Evolutionary conservation across 2,888 invertebrate genomes (phyloP).

Genomic region (Drosophila atroscutellata): DNA sequence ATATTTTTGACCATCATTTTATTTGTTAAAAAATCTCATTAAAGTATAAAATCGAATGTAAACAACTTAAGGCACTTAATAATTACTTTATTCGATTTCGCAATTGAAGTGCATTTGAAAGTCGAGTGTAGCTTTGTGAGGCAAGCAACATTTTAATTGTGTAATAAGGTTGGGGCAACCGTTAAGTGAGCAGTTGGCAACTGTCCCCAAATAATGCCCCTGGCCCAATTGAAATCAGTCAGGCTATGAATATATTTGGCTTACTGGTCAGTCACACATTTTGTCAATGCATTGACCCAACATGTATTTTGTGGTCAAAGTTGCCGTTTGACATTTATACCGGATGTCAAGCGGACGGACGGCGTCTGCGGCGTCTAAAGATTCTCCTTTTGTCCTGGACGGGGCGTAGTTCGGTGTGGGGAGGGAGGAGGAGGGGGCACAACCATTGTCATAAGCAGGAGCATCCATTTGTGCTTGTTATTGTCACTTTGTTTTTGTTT

Average conservation of each 20-base stretch:
- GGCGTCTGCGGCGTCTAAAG: constrained; percentile 53
- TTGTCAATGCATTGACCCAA: constrained; percentile 75
- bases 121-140: not conserved
- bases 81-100: not conserved
- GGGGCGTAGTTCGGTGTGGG: too few species aligned
- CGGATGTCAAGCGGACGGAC: constrained; percentile 70
- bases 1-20: not conserved
- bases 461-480: constrained; percentile 78
- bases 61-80: not conserved
- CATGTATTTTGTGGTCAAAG: constrained; percentile 78
- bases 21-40: not conserved
- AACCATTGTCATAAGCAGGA: constrained; percentile 68
- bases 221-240: constrained; percentile 53
- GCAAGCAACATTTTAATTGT: constrained; percentile 65
- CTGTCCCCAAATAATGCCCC: constrained; percentile 14
- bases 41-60: not conserved
- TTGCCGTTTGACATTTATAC: constrained; percentile 79
- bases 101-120: not conserved
- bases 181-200: constrained; percentile 57
- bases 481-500: constrained; percentile 69
- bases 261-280: constrained; percentile 47
- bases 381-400: constrained; percentile 41
- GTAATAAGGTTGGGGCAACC: constrained; percentile 51
- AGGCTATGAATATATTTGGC: constrained; percentile 74
- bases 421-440: not conserved